These are phyloP conservation scores for Caenorhabditis brenneri DNA, from an alignment of 1,140 invertebrate genomes.

Conservation along the genomic window DNA sequence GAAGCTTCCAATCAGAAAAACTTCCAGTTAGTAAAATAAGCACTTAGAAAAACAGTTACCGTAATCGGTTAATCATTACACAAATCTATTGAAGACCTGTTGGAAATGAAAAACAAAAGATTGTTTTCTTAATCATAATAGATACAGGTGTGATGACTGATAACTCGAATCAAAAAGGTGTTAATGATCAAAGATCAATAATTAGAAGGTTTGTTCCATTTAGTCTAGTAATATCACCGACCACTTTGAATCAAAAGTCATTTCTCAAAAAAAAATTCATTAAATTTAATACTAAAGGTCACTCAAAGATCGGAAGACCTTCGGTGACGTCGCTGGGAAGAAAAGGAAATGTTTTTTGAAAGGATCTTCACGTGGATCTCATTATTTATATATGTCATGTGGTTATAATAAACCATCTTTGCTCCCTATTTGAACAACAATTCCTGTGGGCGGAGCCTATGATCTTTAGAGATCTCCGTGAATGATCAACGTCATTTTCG, in stretches of 20 bases:
- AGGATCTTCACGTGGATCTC: not conserved
- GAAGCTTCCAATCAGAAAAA: not conserved
- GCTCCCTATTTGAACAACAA: not conserved
- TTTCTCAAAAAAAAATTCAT: not conserved
- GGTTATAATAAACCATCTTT: not conserved
- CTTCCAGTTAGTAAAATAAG: no score
- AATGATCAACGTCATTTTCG: slow-evolving; percentile 4
- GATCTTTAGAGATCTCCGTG: not conserved
- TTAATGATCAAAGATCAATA: not conserved
- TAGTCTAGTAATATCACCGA: not conserved
- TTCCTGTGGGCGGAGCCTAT: not conserved
- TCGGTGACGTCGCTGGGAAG: not conserved
- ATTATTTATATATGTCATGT: not conserved
- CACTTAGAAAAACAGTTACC: not conserved
- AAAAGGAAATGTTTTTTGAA: not conserved
- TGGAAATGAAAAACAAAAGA: not conserved
- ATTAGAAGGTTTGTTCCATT: not conserved
- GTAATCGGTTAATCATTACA: not conserved
- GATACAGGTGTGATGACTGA: slow-evolving; percentile 13
- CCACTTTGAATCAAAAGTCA: not conserved
- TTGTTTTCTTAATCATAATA: not conserved
- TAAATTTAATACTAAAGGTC: not conserved
- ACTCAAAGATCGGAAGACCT: not conserved
- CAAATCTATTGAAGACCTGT: not conserved
- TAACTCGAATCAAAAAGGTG: not conserved